Percentiles rank a stretch among this genome's conserved stretches.
Evolutionary conservation across 2,888 invertebrate genomes (phyloP).

Genomic region (Aleiodes alternator): DNA sequence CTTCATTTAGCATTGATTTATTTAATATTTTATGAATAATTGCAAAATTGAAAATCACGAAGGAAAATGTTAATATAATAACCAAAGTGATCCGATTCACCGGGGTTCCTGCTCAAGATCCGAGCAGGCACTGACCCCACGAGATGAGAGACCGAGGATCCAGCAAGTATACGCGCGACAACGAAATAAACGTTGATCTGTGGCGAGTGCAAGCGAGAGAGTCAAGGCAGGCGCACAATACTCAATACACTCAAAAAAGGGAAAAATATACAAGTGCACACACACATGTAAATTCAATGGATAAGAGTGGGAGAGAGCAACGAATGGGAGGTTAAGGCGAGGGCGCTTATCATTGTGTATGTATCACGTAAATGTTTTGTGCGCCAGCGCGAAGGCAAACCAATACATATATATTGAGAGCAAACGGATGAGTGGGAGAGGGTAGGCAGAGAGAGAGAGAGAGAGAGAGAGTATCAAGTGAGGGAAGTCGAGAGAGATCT

Average conservation of each 20-base stretch:
- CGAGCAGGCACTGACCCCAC: constrained; percentile 61
- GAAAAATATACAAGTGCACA: neutral
- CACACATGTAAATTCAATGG: constrained; percentile 22
- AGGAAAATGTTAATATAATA: neutral
- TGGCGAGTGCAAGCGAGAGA: constrained; percentile 37
- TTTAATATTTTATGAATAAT: neutral
- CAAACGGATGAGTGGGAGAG: constrained; percentile 1
- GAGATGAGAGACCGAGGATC: constrained; percentile 55
- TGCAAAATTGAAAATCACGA: neutral
- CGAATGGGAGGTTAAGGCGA: constrained; percentile 48
- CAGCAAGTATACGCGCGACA: constrained; percentile 44
- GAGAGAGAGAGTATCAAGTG: constrained; percentile 20
- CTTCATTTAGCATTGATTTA: neutral
- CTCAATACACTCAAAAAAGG: constrained; percentile 14
- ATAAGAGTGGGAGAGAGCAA: constrained; percentile 37
- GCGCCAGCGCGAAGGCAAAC: constrained; percentile 14
- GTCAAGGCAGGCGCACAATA: constrained; percentile 15
- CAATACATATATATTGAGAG: constrained; percentile 2
- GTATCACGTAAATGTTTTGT: neutral
- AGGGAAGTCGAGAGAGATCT: constrained; percentile 39
- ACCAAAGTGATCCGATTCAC: constrained; percentile 49
- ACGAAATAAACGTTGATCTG: constrained; percentile 50
- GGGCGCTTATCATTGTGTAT: constrained; percentile 2
- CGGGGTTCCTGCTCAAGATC: constrained; percentile 58
- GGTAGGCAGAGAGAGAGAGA: constrained; percentile 17